Percentiles rank a stretch among this genome's conserved stretches.
Evolutionary conservation across 2,113 vertebrate species (phyloP).

Genomic region (Heptranchias perlo): DNA sequence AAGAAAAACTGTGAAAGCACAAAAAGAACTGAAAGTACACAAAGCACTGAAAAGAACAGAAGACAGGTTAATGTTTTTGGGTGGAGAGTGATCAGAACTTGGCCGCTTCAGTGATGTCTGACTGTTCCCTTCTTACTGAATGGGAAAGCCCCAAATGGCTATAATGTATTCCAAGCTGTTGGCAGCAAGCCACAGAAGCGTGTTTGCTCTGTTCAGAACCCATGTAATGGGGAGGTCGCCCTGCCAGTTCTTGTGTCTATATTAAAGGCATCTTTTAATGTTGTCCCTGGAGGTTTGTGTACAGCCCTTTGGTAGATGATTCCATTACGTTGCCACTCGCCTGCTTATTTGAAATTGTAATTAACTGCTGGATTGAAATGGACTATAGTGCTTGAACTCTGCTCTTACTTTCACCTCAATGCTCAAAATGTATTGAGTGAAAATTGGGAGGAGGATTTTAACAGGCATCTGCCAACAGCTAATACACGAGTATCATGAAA

Average conservation of each 20-base stretch:
- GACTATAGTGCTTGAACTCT: background rate
- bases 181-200: background rate
- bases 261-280: constrained; percentile 8
- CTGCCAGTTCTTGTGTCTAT: background rate
- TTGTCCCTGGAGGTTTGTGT: background rate
- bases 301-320: background rate
- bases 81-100: background rate
- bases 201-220: background rate
- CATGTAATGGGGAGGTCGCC: background rate
- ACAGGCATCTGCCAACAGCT: background rate
- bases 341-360: constrained; percentile 14
- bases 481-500: background rate
- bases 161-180: background rate
- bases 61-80: background rate
- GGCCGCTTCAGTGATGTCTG: background rate
- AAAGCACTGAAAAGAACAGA: background rate
- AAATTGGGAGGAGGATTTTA: background rate
- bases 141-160: background rate
- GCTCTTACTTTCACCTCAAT: background rate
- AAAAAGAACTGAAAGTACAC: background rate
- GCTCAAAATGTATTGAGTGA: background rate
- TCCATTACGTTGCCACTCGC: background rate
- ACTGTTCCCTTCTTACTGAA: background rate
- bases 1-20: background rate
- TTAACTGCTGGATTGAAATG: background rate